Evolutionary conservation across 1,140 invertebrate genomes (phyloP).

Genomic region (Stenopsyche tienmushanensis): DNA sequence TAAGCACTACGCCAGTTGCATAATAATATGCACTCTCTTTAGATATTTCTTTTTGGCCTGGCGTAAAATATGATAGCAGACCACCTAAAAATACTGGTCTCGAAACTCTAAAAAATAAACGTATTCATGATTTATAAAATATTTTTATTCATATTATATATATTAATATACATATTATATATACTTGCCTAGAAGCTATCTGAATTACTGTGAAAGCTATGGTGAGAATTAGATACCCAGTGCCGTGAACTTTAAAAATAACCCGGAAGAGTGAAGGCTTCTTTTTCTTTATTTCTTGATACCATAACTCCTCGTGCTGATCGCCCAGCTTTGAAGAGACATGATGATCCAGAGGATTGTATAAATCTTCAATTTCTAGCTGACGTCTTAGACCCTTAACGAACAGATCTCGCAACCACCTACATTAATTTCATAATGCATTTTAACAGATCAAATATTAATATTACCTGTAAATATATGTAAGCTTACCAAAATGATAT

Average conservation of each 20-base stretch:
- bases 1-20: slow-evolving; percentile 67
- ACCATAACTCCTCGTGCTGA: slow-evolving; percentile 25
- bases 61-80: slow-evolving; percentile 68
- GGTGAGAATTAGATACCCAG: slow-evolving; percentile 33
- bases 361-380: slow-evolving; percentile 36
- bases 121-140: neutral
- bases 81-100: slow-evolving; percentile 70
- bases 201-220: slow-evolving; percentile 23
- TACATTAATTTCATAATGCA: slow-evolving; percentile 7
- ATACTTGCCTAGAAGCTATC: slow-evolving; percentile 10
- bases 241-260: slow-evolving; percentile 46
- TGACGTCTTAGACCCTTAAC: slow-evolving; percentile 24
- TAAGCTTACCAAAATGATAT: slow-evolving; percentile 35
- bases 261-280: slow-evolving; percentile 47
- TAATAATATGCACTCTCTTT: slow-evolving; percentile 65
- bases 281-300: slow-evolving; percentile 44
- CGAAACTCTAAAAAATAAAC: slow-evolving; percentile 59
- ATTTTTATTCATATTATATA: slow-evolving; percentile 10
- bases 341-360: slow-evolving; percentile 23
- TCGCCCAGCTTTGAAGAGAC: slow-evolving; percentile 1
- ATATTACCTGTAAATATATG: neutral
- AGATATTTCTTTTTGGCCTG: slow-evolving; percentile 51
- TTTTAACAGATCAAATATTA: neutral
- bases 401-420: slow-evolving; percentile 37
- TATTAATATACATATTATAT: slow-evolving; percentile 3